Conservation (phyloP, 2,888 invertebrate genomes). For the Melanophora roralis region DNA sequence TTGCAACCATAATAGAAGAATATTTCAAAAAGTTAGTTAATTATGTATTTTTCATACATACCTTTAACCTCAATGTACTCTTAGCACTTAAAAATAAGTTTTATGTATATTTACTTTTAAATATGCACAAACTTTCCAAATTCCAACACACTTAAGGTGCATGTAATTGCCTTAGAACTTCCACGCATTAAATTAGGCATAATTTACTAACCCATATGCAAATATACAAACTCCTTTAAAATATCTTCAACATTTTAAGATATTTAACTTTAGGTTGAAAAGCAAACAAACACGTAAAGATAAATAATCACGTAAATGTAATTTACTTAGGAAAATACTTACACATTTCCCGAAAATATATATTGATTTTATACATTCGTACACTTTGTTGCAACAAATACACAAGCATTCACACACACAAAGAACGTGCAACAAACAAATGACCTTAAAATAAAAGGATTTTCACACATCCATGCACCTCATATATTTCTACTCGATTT, state of each 20-base stretch:
- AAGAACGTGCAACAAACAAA: slow-evolving; percentile 30
- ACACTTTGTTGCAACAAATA: slow-evolving; percentile 10
- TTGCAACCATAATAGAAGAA: no score
- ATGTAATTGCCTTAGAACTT: not conserved
- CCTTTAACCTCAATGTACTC: no score
- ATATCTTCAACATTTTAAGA: not conserved
- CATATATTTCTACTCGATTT: not conserved
- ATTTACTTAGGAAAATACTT: slow-evolving; percentile 47
- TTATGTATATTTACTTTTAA: no score
- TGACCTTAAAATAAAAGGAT: slow-evolving; percentile 19
- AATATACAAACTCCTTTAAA: not conserved
- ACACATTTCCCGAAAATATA: slow-evolving; percentile 30
- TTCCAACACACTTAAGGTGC: not conserved
- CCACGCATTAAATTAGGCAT: not conserved
- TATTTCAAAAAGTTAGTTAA: no score
- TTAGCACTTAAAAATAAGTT: no score
- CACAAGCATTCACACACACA: not conserved
- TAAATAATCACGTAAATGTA: slow-evolving; percentile 52
- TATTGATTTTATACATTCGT: slow-evolving; percentile 39
- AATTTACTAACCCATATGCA: not conserved
- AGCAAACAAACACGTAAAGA: slow-evolving; percentile 42
- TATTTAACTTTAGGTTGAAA: not conserved
- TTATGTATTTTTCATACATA: no score
- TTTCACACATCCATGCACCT: not conserved
- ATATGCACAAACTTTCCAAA: no score